phyloP scores from a whole-genome alignment of 1,140 invertebrate species.

The Dinothrombium tinctorium region DNA sequence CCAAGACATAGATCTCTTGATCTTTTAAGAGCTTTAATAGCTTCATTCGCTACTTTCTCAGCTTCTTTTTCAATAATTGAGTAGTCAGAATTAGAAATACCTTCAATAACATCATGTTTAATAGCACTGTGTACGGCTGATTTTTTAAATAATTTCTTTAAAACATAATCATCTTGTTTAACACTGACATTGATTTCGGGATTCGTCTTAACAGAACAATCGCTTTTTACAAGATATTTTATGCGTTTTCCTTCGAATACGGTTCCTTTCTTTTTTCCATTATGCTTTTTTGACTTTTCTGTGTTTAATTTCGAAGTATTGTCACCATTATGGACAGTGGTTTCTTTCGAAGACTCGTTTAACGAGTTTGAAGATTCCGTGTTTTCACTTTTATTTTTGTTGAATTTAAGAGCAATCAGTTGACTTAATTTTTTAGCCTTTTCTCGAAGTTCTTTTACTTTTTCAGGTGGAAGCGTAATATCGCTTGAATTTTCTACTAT shows the following conservation, averaged over 20 bases:
- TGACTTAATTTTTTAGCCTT: conserved; percentile 12
- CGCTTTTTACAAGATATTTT: conserved; percentile 21
- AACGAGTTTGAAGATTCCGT: no score
- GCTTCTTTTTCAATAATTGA: conserved; percentile 36
- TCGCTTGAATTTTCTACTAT: not conserved
- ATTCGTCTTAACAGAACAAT: conserved; percentile 14
- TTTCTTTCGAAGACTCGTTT: no score
- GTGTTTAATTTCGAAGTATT: no score
- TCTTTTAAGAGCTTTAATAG: conserved; percentile 28
- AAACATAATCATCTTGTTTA: conserved; percentile 42
- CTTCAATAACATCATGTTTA: conserved; percentile 36
- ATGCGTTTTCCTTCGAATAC: conserved; percentile 34
- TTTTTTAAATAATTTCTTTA: conserved; percentile 42
- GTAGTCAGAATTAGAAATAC: conserved; percentile 30
- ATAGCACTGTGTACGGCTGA: conserved; percentile 33
- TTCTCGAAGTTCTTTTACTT: conserved; percentile 11
- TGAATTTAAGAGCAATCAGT: conserved; percentile 7
- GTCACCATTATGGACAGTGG: no score
- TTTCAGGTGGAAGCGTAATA: not conserved
- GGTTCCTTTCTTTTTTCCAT: conserved; percentile 10
- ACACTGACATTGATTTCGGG: conserved; percentile 16
- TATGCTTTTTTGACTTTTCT: no score
- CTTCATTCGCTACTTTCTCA: conserved; percentile 33
- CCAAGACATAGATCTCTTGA: conserved; percentile 26
- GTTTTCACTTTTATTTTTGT: no score